Percentiles rank a stretch among this genome's conserved stretches.
Conservation (phyloP, 23 tunicate genomes). For the Halocynthia aurantium region DNA sequence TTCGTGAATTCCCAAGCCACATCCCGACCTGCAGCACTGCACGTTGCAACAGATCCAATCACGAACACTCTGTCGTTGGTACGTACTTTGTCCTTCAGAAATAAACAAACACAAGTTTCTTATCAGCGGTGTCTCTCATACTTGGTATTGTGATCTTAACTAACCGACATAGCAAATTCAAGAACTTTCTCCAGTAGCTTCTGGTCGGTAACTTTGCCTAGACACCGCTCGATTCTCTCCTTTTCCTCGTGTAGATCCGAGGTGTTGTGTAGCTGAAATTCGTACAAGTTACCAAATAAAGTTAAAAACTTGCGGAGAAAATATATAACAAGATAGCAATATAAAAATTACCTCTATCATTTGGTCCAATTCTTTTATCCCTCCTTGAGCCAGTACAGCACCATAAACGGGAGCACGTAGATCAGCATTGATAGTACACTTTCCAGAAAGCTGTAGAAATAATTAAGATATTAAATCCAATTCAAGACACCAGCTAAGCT, state of each 20-base stretch:
- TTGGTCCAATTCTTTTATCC: conserved; percentile 42
- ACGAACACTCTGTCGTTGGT: conserved; percentile 71
- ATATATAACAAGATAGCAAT: no score
- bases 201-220: conserved; percentile 45
- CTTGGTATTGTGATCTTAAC: not conserved
- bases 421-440: conserved; percentile 45
- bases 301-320: not conserved
- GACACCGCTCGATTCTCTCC: conserved; percentile 64
- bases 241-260: conserved; percentile 88
- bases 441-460: not conserved
- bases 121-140: not conserved
- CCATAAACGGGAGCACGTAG: conserved; percentile 77
- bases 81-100: conserved; percentile 67
- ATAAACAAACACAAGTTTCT: not conserved
- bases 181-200: conserved; percentile 69
- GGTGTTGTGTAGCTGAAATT: conserved; percentile 52
- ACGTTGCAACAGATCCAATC: conserved; percentile 55
- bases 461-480: no score
- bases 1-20: conserved; percentile 73
- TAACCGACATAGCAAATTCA: conserved; percentile 90
- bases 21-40: conserved; percentile 58
- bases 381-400: conserved; percentile 60
- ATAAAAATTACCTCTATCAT: conserved; percentile 27
- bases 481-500: no score
- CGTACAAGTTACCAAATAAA: not conserved